Percentiles rank a stretch among this genome's conserved stretches.
phyloP scores from a whole-genome alignment of 2,113 vertebrate species.

The Xiphorhynchus elegans region DNA sequence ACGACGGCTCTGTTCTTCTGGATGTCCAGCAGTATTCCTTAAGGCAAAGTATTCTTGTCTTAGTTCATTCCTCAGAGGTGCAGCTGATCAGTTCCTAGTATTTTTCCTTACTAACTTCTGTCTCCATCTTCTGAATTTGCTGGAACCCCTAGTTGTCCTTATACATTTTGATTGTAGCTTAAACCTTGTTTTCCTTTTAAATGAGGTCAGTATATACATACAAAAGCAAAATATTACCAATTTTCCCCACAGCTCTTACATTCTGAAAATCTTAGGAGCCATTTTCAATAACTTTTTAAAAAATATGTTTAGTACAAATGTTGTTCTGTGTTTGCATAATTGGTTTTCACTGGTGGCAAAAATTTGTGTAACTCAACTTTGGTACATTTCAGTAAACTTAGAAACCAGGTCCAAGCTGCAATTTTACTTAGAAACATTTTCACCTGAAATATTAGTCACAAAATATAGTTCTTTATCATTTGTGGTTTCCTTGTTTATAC shows the following conservation, averaged over 20 bases:
- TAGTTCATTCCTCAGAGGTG: neutral
- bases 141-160: neutral
- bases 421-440: neutral
- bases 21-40: constrained; percentile 3
- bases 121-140: neutral
- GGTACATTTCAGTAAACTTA: neutral
- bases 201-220: neutral
- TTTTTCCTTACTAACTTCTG: neutral
- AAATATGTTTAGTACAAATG: neutral
- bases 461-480: neutral
- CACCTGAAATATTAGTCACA: neutral
- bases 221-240: neutral
- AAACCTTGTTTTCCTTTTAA: neutral
- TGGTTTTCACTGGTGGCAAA: neutral
- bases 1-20: neutral
- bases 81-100: constrained; percentile 28
- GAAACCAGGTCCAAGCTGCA: neutral
- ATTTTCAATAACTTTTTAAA: neutral
- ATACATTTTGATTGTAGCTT: neutral
- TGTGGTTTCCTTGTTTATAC: neutral
- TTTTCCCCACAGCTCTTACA: neutral
- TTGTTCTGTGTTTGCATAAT: neutral
- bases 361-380: neutral
- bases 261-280: neutral
- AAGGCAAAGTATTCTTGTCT: neutral